phyloP scores from a whole-genome alignment of 92 coral and sea anemone genomes.

The Isaurus tuberculatus region DNA sequence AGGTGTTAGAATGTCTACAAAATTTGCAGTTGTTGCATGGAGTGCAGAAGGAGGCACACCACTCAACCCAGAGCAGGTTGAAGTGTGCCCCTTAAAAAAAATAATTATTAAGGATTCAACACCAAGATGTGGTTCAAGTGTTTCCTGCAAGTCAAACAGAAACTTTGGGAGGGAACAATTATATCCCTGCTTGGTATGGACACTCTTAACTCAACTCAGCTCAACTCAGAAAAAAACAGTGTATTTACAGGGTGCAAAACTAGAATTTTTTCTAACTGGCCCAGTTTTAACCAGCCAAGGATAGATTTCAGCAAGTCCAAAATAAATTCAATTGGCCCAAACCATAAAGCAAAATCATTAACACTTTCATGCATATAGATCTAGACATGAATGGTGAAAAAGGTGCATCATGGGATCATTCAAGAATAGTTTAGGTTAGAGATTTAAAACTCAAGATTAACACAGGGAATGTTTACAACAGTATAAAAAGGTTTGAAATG shows the following conservation, averaged over 20 bases:
- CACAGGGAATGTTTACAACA: no score
- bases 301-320: neutral
- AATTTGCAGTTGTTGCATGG: constrained; percentile 26
- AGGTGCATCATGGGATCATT: no score
- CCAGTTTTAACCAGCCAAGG: neutral
- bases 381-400: no score
- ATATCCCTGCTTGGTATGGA: neutral
- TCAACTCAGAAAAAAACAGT: neutral
- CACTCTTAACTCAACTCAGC: neutral
- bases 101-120: neutral
- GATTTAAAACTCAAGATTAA: no score
- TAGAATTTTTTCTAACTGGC: neutral
- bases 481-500: no score
- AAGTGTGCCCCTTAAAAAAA: constrained; percentile 21
- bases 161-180: constrained; percentile 45
- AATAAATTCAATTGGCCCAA: neutral
- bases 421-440: no score
- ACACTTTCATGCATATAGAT: no score
- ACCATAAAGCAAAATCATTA: neutral
- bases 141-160: constrained; percentile 28
- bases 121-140: constrained; percentile 1
- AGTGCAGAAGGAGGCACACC: constrained; percentile 14
- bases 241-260: neutral
- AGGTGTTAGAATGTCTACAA: neutral
- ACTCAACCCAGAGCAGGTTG: constrained; percentile 33